Evolutionary conservation across 2,888 invertebrate genomes (phyloP), one percentile per base, ranked within the genome.

Genomic region (Ceratothoa steindachneri): DNA sequence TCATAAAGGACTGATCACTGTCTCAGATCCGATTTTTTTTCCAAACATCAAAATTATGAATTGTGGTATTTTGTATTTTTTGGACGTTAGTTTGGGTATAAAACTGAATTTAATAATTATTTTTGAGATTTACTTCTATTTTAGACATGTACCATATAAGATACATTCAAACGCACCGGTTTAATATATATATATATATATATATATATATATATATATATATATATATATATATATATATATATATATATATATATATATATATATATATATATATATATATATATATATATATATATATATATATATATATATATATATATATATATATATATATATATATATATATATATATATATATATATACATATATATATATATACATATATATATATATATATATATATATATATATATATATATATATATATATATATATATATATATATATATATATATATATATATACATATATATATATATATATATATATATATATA

Each of bases 201-300:
- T 15, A 41, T 41, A 41, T 68, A 19, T 31, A 41, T 31, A 41
- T 68, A 19, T 68, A 68, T 68, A 41, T 67, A 30, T 67, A 67
- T 67, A 1, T 67, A 30, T 30, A 67, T 67, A 67, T 67, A 30
- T 67, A 67, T 30, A 67, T 67, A 67, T 67, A 67, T 30, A 67
- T 67, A 30, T 30, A 67, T 67, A 30, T 30, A 67, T 67, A 30
- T 67, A 30, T 67, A 30, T 67, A 67, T 67, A 30, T 67, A 30
- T 67, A 30, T 30, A 30, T 68, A 22, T 41, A 68, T n/a, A 1
- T 68, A 19, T 68, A 19, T 68, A 22, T 68, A 68, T 41, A 41
- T 68, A 29, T 67, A 30, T 67, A 29, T 67, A 30, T 67, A 29
- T 67, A 30, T 67, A 29, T 67, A 30, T 67, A 29, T 67, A 30